Percentiles rank a stretch among this genome's conserved stretches.
phyloP scores from a whole-genome alignment of 2,797 vertebrate genomes.

The Rhincodon typus region DNA sequence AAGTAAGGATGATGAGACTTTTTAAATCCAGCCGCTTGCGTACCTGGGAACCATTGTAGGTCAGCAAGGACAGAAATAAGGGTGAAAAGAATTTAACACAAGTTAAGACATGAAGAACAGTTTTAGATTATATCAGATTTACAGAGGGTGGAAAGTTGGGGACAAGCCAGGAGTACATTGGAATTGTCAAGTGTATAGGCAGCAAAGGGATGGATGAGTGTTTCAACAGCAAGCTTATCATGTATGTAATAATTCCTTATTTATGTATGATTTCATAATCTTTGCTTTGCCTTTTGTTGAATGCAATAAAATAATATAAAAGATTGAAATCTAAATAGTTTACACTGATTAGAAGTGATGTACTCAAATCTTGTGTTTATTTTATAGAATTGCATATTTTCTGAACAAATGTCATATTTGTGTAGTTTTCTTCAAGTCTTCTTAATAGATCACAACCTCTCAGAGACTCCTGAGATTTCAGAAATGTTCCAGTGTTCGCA shows the following conservation, averaged over 20 bases:
- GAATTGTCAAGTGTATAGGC: too few species aligned
- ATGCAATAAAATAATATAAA: neutral
- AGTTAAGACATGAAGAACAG: too few species aligned
- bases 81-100: too few species aligned
- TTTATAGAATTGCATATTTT: neutral
- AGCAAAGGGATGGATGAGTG: too few species aligned
- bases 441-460: neutral
- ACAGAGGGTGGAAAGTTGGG: too few species aligned
- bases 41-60: too few species aligned
- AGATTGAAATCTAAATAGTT: neutral
- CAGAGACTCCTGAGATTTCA: neutral
- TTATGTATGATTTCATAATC: neutral
- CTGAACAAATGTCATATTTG: neutral
- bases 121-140: neutral
- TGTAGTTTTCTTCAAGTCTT: neutral
- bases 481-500: neutral
- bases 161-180: too few species aligned
- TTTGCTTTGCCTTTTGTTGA: neutral
- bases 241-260: neutral
- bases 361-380: neutral
- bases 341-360: neutral
- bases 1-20: too few species aligned
- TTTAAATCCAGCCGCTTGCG: too few species aligned
- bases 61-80: too few species aligned
- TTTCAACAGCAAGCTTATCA: too few species aligned